Evolutionary conservation across 2,888 invertebrate genomes (phyloP).

Genomic region (Acanthoscelides obtectus): DNA sequence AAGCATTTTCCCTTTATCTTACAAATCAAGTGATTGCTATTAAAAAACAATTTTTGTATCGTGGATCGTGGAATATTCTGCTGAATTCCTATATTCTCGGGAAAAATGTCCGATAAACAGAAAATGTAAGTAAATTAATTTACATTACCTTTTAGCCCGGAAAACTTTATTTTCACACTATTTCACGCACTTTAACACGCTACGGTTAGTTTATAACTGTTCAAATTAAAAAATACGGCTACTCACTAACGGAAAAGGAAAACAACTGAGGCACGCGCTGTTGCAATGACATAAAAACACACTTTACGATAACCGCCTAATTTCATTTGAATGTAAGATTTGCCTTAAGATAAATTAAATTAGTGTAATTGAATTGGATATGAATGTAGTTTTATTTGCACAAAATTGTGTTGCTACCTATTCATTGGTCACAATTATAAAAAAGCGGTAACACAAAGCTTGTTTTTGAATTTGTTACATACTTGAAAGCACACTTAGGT

Average conservation of each 20-base stretch:
- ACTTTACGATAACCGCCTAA: not conserved
- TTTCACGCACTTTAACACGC: not conserved
- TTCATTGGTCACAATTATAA: too few species aligned
- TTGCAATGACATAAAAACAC: not conserved
- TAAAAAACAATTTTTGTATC: too few species aligned
- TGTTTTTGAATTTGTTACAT: too few species aligned
- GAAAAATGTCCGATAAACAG: slow-evolving; percentile 32
- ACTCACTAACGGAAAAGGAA: not conserved
- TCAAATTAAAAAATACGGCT: not conserved
- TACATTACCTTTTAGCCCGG: not conserved
- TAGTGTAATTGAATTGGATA: not conserved
- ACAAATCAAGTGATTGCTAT: too few species aligned
- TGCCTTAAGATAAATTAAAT: not conserved
- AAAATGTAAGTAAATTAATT: slow-evolving; percentile 35
- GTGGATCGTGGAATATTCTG: not conserved
- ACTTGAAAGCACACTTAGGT: too few species aligned
- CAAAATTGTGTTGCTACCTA: too few species aligned
- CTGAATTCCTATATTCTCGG: not conserved
- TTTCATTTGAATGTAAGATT: not conserved
- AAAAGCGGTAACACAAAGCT: too few species aligned
- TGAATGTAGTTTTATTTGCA: not conserved
- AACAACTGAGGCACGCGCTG: slow-evolving; percentile 2
- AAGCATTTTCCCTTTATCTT: too few species aligned
- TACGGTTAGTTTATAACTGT: not conserved
- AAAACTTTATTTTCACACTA: not conserved